A percentile compares a stretch with the other conserved stretches of the same genome.
These are phyloP conservation scores for Teleopsis dalmanni DNA, from an alignment of 1,140 invertebrate genomes.

Conservation along the genomic window DNA sequence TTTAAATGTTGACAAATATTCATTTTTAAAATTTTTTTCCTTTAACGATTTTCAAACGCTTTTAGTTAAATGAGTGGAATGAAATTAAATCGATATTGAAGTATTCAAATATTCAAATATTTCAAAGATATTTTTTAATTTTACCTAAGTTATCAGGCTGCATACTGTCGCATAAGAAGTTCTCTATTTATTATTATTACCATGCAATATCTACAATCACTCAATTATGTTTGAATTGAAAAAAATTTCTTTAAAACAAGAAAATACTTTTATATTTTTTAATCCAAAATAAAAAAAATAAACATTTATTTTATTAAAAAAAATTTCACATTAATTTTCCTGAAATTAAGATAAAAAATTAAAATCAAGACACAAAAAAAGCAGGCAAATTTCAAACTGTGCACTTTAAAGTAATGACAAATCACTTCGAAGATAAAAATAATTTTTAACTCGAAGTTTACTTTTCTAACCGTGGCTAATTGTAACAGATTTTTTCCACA, in stretches of 20 bases:
- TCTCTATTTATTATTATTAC: too few species aligned
- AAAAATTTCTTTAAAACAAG: too few species aligned
- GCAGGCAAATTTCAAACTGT: neutral
- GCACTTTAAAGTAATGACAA: conserved; percentile 41
- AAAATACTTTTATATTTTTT: too few species aligned
- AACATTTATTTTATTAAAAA: too few species aligned
- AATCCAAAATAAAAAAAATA: too few species aligned
- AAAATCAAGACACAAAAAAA: neutral
- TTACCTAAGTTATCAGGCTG: too few species aligned
- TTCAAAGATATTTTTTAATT: too few species aligned
- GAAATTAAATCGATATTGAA: conserved; percentile 41
- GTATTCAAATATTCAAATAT: neutral
- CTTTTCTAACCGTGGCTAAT: conserved; percentile 33
- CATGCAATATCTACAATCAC: too few species aligned
- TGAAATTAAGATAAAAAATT: too few species aligned
- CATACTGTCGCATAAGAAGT: too few species aligned
- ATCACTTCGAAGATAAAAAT: conserved; percentile 40
- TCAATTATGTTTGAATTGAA: too few species aligned
- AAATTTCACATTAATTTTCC: too few species aligned
- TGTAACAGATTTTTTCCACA: conserved; percentile 35
- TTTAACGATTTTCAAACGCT: conserved; percentile 12
- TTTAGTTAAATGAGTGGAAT: conserved; percentile 42
- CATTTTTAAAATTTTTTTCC: conserved; percentile 22
- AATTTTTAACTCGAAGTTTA: conserved; percentile 12
- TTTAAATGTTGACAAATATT: conserved; percentile 43